Evolutionary conservation across 1,140 invertebrate genomes (phyloP), one percentile per base, ranked within the genome.

Genomic region (Pseudomyrmex concolor): DNA sequence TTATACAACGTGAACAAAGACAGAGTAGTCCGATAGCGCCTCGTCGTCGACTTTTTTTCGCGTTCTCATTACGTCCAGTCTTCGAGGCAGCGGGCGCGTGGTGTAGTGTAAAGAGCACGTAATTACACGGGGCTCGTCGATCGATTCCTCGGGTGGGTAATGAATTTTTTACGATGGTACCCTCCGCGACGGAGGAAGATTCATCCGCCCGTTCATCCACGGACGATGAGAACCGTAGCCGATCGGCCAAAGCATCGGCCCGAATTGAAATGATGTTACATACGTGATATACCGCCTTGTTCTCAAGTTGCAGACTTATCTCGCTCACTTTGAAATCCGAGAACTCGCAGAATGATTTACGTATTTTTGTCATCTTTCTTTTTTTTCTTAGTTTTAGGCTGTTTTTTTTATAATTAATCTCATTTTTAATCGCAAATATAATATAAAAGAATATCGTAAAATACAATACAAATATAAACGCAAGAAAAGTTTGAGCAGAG

Each of bases 121-220:
- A 93, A 94, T 94, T 94, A 93, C 91, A 92, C 89, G 90, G 89
- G 34, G 83, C 80, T 80, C 84, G 66, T 71, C 89, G 92, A 93
- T 94, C 93, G 93, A 93, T 94, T 92, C 84, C 86, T 86, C 89
- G 90, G 84, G 72, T 78, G 76, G 83, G 87, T 92, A 93, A 93
- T 93, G 91, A 93, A 93, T 93, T 94, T 94, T 94, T 94, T 93
- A 94, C 90, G 90, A 93, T 86, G 82, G 68, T 78, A 78, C 64
- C 66, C 51, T 78, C 54, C 63, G 34, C 74, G 48, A 74, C 62
- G 57, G 63, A 86, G 85, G 68, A 83, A 85, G 86, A 88, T 87
- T 77, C 62, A 25, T 83, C 50, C 45, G 76, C 51, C 48, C 82
- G 81, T 89, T 85, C 74, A 62, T 82, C 73, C 83, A 83, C 72